These are phyloP conservation scores for Cassiopea andromeda DNA, from an alignment of 30 jellyfish, hydroid and myxozoan genomes.

Conservation along the genomic window DNA sequence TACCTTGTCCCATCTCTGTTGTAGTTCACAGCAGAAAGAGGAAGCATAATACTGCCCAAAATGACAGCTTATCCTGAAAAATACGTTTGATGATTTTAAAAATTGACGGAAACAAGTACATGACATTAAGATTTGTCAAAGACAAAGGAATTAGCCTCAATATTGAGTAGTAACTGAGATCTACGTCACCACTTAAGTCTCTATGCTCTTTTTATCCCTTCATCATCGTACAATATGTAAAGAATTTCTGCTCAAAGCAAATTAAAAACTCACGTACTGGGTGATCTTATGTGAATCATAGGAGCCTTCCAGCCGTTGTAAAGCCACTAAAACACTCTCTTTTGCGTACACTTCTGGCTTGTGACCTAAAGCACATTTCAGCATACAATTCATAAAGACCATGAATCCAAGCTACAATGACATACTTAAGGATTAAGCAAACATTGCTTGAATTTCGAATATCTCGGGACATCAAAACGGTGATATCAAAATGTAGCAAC, in stretches of 20 bases:
- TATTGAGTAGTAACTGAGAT: no score
- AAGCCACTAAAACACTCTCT: constrained; percentile 81
- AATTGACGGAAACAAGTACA: neutral
- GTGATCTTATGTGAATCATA: constrained; percentile 45
- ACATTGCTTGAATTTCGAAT: no score
- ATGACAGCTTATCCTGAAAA: constrained; percentile 1
- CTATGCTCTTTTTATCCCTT: no score
- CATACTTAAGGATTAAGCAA: no score
- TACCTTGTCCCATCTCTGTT: constrained; percentile 89
- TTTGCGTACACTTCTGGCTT: constrained; percentile 68
- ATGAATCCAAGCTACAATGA: no score
- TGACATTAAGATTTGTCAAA: no score
- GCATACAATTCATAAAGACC: no score
- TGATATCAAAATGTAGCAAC: no score
- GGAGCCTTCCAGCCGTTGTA: constrained; percentile 65
- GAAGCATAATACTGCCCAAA: constrained; percentile 66
- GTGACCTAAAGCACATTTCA: constrained; percentile 54
- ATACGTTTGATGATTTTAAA: neutral
- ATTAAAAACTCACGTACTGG: constrained; percentile 15
- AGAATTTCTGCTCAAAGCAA: neutral
- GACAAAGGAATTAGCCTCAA: no score
- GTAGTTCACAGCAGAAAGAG: constrained; percentile 82
- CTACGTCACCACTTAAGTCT: no score
- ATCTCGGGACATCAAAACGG: no score
- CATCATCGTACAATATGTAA: neutral